Percentiles rank a stretch among this genome's conserved stretches.
These are phyloP conservation scores for Picathartes gymnocephalus DNA, from an alignment of 2,113 vertebrate species.

Conservation along the genomic window DNA sequence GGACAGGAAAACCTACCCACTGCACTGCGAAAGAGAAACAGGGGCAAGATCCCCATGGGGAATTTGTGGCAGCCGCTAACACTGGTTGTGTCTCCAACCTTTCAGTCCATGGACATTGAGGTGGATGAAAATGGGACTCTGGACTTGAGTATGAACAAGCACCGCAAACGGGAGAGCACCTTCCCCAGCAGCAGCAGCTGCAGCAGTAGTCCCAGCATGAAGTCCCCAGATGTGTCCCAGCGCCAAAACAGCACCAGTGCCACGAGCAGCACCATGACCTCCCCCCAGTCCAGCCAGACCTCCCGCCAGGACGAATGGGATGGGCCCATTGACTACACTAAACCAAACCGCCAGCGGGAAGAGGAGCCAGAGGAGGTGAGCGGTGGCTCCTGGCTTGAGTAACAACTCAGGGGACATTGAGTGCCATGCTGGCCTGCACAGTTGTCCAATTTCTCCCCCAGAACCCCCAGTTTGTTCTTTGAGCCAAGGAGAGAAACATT, in stretches of 20 bases:
- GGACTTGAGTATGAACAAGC: constrained; percentile 97
- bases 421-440: neutral
- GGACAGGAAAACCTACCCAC: neutral
- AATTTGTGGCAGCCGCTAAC: neutral
- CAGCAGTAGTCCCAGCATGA: constrained; percentile 82
- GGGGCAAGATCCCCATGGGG: accelerated
- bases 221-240: constrained; percentile 84
- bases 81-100: neutral
- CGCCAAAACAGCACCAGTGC: constrained; percentile 79
- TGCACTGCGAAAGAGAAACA: neutral
- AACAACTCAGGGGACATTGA: accelerated
- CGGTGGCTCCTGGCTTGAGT: neutral
- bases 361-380: constrained; percentile 94
- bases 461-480: neutral
- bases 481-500: neutral
- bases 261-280: constrained; percentile 87
- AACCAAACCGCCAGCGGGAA: constrained; percentile 90
- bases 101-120: constrained; percentile 89
- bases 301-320: constrained; percentile 97
- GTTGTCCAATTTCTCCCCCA: neutral
- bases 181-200: constrained; percentile 80
- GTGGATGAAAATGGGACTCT: constrained; percentile 97
- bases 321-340: constrained; percentile 95
- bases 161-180: constrained; percentile 81
- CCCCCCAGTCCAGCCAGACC: constrained; percentile 83